These are phyloP conservation scores for Protosalanx chinensis DNA, from an alignment of 2,797 vertebrate species.

Conservation along the genomic window DNA sequence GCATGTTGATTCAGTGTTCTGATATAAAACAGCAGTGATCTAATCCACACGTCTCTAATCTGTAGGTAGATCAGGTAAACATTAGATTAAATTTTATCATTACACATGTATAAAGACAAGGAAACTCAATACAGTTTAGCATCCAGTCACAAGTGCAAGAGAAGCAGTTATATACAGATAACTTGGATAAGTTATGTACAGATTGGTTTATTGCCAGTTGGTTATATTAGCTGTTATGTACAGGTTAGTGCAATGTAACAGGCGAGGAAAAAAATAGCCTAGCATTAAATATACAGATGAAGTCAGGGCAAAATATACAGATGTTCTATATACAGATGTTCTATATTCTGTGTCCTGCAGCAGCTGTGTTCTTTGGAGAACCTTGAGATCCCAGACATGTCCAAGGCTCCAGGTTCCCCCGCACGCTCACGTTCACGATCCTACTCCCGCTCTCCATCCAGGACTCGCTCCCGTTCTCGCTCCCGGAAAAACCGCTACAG, in stretches of 20 bases:
- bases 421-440: conserved; percentile 88
- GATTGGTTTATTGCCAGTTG: too few species aligned
- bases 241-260: too few species aligned
- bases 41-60: not conserved
- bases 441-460: conserved; percentile 86
- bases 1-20: not conserved
- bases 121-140: too few species aligned
- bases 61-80: not conserved
- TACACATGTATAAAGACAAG: too few species aligned
- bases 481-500: conserved; percentile 94
- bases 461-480: conserved; percentile 88
- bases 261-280: too few species aligned
- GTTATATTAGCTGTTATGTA: too few species aligned
- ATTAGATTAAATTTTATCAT: too few species aligned
- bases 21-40: not conserved
- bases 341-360: not conserved
- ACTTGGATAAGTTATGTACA: too few species aligned
- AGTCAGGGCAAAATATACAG: too few species aligned
- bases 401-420: conserved; percentile 90
- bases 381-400: conserved; percentile 77
- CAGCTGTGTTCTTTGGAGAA: conserved; percentile 25
- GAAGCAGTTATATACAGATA: too few species aligned
- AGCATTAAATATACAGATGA: too few species aligned
- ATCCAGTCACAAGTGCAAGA: too few species aligned
- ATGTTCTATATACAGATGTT: not conserved